Conservation (phyloP, 2,888 invertebrate species). For the Pyrgus malvae region DNA sequence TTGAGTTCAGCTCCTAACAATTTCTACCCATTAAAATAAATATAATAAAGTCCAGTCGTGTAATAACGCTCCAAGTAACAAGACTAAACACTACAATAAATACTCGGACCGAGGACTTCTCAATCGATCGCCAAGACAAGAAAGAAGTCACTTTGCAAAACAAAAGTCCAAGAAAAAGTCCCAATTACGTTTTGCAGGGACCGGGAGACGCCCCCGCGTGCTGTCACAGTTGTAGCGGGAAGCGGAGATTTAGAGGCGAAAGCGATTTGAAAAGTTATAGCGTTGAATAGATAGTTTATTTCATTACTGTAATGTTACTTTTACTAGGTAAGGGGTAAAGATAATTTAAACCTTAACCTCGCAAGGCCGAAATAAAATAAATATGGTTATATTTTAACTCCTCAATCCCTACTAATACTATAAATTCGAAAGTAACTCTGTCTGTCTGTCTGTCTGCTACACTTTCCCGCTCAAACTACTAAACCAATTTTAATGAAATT, state of each 20-base stretch:
- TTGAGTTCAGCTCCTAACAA: no score
- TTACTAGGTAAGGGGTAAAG: no score
- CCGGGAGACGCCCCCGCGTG: constrained; percentile 36
- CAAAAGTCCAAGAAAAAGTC: constrained; percentile 78
- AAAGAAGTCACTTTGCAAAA: constrained; percentile 77
- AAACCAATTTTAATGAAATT: no score
- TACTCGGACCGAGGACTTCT: constrained; percentile 24
- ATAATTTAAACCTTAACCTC: no score
- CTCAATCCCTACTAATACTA: no score
- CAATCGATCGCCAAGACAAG: constrained; percentile 66
- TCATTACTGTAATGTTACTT: no score
- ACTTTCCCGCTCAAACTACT: no score
- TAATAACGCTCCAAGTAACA: background rate
- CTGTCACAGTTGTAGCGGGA: constrained; percentile 44
- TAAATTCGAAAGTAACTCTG: no score
- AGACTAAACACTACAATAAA: background rate
- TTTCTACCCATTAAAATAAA: background rate
- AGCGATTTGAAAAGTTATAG: constrained; percentile 1
- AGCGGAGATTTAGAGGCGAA: background rate
- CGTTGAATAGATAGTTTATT: background rate
- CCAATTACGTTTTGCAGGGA: constrained; percentile 70
- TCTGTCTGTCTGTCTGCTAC: no score
- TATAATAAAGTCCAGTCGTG: background rate
- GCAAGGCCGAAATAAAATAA: no score
- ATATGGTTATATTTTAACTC: no score